phyloP scores from a whole-genome alignment of 2,888 invertebrate species.

The Acronicta aceris region DNA sequence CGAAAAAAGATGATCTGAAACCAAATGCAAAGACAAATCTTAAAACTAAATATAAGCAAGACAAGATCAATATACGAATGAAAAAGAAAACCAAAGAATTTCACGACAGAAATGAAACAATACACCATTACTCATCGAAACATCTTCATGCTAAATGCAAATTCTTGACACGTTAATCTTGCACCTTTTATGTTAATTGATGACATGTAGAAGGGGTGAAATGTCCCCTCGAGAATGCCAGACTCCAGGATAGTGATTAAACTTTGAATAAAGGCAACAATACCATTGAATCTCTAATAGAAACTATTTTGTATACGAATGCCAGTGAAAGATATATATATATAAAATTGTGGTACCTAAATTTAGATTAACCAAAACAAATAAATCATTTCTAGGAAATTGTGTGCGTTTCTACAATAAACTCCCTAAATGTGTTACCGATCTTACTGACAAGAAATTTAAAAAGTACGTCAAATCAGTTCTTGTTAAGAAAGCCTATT shows the following conservation, averaged over 20 bases:
- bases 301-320: constrained; percentile 31
- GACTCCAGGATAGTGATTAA: constrained; percentile 44
- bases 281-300: constrained; percentile 22
- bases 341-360: not conserved
- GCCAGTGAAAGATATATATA: constrained; percentile 26
- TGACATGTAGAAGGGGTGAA: constrained; percentile 36
- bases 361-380: no score
- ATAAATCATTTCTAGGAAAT: no score
- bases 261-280: constrained; percentile 38
- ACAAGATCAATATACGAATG: constrained; percentile 1
- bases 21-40: not conserved
- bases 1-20: no score
- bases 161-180: constrained; percentile 48
- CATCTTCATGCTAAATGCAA: constrained; percentile 49
- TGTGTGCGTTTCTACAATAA: no score
- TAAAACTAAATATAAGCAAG: not conserved
- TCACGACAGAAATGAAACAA: constrained; percentile 33
- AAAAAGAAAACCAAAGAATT: constrained; percentile 12
- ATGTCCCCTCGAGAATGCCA: constrained; percentile 32
- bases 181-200: constrained; percentile 55
- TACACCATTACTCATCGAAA: constrained; percentile 43
- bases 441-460: no score
- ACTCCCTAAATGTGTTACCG: no score
- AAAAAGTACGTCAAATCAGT: no score
- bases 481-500: no score